These are phyloP conservation scores for Eupelmus urozonus DNA, from an alignment of 2,888 invertebrate genomes.

Conservation along the genomic window DNA sequence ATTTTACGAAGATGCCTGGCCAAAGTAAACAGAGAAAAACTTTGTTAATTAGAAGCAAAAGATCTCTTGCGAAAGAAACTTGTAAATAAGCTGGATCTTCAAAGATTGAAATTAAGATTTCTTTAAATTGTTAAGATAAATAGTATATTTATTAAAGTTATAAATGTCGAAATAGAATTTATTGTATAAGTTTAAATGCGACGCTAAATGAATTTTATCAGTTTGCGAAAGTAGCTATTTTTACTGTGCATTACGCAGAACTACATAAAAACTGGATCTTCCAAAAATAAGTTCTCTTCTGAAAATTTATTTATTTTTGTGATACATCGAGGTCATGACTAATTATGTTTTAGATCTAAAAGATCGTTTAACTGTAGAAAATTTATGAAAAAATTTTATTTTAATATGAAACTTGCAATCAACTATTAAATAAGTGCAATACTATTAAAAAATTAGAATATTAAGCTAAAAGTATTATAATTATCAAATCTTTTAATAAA, in stretches of 20 bases:
- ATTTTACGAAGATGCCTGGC: conserved; percentile 88
- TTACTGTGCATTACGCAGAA: background rate
- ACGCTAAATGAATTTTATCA: background rate
- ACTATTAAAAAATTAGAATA: no score
- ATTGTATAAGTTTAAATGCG: background rate
- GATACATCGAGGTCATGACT: conserved; percentile 10
- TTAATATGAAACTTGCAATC: no score
- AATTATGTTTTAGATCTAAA: background rate
- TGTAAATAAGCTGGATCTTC: conserved; percentile 28
- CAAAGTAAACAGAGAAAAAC: conserved; percentile 33
- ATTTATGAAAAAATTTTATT: no score
- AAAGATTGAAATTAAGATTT: conserved; percentile 18
- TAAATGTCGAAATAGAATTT: conserved; percentile 13
- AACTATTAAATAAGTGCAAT: no score
- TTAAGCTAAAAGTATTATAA: no score
- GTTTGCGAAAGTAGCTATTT: conserved; percentile 3
- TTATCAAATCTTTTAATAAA: no score
- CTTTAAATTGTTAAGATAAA: conserved; percentile 4
- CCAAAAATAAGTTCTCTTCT: background rate
- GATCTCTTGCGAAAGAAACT: conserved; percentile 9
- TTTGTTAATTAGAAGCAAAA: conserved; percentile 19
- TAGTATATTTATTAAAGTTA: conserved; percentile 35
- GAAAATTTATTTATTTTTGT: conserved; percentile 31
- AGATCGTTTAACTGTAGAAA: no score
- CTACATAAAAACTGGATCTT: background rate